phyloP scores from a whole-genome alignment of 2,888 invertebrate species.

The Rhogogaster chlorosoma region DNA sequence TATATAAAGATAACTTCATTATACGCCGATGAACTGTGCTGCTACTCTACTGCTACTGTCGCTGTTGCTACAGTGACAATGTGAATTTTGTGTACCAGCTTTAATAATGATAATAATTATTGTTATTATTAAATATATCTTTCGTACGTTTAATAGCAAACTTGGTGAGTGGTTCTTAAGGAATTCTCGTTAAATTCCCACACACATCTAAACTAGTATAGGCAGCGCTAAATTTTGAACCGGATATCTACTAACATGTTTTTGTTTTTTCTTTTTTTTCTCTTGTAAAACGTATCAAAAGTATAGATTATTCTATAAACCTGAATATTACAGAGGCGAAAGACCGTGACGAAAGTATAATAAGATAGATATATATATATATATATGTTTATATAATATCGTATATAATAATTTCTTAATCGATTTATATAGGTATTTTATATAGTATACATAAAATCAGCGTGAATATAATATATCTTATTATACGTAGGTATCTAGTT shows the following conservation, averaged over 20 bases:
- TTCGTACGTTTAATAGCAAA: background rate
- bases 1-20: constrained; percentile 14
- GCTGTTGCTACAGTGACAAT: background rate
- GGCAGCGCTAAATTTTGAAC: constrained; percentile 21
- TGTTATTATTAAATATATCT: background rate
- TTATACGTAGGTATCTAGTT: background rate
- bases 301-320: background rate
- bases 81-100: constrained; percentile 1
- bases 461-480: background rate
- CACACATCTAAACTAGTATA: background rate
- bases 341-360: constrained; percentile 6
- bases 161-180: constrained; percentile 25
- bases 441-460: background rate
- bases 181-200: constrained; percentile 40
- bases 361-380: background rate
- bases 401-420: constrained; percentile 9
- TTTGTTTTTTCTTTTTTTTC: background rate
- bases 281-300: background rate
- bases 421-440: background rate
- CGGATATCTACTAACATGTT: constrained; percentile 11
- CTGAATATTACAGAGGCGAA: background rate
- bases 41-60: background rate
- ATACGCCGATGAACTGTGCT: background rate
- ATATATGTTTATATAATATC: background rate
- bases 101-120: background rate